These are phyloP conservation scores for Cathartes aura DNA, from an alignment of 2,113 vertebrate species.

Conservation along the genomic window DNA sequence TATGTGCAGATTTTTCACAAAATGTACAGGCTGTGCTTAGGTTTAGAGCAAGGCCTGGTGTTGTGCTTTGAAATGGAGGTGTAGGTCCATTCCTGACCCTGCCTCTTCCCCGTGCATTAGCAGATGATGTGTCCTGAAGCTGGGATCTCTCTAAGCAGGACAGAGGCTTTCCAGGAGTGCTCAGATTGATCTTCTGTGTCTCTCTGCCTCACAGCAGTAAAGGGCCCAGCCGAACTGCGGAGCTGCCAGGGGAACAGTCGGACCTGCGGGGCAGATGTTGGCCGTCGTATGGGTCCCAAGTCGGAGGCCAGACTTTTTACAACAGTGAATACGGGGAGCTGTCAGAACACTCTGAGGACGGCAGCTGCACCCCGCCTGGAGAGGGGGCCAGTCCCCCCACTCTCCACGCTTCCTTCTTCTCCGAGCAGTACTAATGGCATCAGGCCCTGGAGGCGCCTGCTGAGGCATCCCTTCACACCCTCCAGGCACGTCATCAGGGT, in stretches of 20 bases:
- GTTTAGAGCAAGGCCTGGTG: not conserved
- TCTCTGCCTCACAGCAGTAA: slow-evolving; percentile 72
- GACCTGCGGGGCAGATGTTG: slow-evolving; percentile 72
- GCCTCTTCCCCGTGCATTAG: not conserved
- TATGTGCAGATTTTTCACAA: not conserved
- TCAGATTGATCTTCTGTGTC: not conserved
- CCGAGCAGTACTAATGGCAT: slow-evolving; percentile 64
- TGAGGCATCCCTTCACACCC: not conserved
- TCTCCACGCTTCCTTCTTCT: slow-evolving; percentile 61
- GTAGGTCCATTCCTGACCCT: not conserved
- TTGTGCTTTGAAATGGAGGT: not conserved
- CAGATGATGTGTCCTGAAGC: not conserved
- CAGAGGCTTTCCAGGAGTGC: not conserved
- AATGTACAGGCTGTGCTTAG: not conserved
- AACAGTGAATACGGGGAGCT: slow-evolving; percentile 95
- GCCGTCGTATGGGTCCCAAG: slow-evolving; percentile 76
- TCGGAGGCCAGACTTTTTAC: slow-evolving; percentile 92
- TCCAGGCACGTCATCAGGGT: not conserved
- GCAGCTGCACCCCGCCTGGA: slow-evolving; percentile 42
- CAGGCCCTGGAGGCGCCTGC: not conserved
- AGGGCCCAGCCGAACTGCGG: slow-evolving; percentile 76
- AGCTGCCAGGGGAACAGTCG: slow-evolving; percentile 65
- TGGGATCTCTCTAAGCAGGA: not conserved
- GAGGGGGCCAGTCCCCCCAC: slow-evolving; percentile 60
- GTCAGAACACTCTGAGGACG: slow-evolving; percentile 77